phyloP scores from a whole-genome alignment of 2,113 vertebrate species.

The Ailurus styani region DNA sequence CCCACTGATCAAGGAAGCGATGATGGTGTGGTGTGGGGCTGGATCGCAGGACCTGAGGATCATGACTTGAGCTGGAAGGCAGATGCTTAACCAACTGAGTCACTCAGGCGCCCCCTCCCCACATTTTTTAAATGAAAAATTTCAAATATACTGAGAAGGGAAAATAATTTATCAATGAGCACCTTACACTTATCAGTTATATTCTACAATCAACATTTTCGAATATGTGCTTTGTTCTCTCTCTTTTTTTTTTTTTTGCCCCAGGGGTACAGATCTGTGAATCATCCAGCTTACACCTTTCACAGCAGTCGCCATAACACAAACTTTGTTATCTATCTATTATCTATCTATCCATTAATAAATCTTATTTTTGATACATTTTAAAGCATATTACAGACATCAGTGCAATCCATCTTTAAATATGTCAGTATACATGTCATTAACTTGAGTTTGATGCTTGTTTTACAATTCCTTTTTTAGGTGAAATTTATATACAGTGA shows the following conservation, averaged over 20 bases:
- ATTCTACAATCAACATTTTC: background rate
- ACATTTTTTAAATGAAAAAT: background rate
- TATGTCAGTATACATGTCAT: background rate
- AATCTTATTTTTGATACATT: background rate
- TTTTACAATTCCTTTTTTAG: background rate
- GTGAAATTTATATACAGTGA: background rate
- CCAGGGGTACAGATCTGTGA: too few relatives aligned
- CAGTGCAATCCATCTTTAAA: slow-evolving; percentile 11
- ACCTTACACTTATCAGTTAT: background rate
- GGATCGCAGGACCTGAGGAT: too few relatives aligned
- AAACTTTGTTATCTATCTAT: background rate
- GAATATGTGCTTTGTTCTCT: background rate
- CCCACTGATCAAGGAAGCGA: too few relatives aligned
- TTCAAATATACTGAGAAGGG: background rate
- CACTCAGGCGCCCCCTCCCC: background rate
- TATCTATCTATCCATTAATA: background rate
- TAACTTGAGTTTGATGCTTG: slow-evolving; percentile 11
- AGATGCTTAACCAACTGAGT: too few relatives aligned
- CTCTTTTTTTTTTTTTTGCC: too few relatives aligned
- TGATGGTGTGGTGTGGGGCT: too few relatives aligned
- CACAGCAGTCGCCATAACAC: too few relatives aligned
- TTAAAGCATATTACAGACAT: background rate
- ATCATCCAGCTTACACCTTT: too few relatives aligned
- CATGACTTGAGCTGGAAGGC: too few relatives aligned
- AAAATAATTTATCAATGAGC: background rate